These are phyloP conservation scores for Chaetops frenatus DNA, from an alignment of 2,113 vertebrate genomes.

Conservation along the genomic window DNA sequence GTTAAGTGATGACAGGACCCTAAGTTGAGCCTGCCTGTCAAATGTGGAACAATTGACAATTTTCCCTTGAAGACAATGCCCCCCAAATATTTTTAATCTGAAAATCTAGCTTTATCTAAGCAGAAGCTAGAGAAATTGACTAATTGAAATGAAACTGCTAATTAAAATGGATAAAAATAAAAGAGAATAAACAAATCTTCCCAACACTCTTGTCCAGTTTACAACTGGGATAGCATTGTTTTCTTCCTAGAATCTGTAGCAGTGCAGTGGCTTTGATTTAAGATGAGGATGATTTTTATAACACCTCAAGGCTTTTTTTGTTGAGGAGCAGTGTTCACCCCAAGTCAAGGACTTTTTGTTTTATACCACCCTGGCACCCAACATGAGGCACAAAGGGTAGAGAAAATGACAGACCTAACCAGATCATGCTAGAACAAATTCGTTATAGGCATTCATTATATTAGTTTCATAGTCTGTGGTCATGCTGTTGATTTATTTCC, in stretches of 20 bases:
- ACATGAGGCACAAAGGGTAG: fast-evolving
- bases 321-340: not conserved
- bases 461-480: not conserved
- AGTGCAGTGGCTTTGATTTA: not conserved
- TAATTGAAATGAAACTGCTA: not conserved
- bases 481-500: not conserved
- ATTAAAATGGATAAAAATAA: not conserved
- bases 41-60: not conserved
- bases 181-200: not conserved
- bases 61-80: not conserved
- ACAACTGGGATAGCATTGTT: not conserved
- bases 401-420: not conserved
- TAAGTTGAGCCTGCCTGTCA: not conserved
- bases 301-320: not conserved
- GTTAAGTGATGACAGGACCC: not conserved
- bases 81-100: not conserved
- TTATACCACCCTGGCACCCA: not conserved
- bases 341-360: not conserved
- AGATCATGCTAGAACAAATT: not conserved
- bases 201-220: not conserved
- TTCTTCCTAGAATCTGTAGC: not conserved
- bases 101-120: not conserved
- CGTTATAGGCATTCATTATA: not conserved
- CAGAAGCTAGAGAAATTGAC: not conserved
- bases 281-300: not conserved